phyloP scores from a whole-genome alignment of 2,113 vertebrate genomes.

The Prochilodus magdalenae region DNA sequence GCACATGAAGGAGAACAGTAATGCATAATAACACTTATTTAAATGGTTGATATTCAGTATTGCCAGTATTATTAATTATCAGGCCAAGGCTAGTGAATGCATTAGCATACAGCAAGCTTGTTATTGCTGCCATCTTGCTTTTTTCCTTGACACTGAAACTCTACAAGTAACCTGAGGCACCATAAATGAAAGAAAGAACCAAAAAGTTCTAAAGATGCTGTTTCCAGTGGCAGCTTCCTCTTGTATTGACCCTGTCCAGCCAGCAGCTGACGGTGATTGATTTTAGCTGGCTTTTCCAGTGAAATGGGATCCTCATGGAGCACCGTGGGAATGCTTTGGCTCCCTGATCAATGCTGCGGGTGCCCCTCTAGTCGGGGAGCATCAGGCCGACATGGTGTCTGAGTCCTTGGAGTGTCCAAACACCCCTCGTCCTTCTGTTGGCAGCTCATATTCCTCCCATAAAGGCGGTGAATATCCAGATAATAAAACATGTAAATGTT shows the following conservation, averaged over 20 bases:
- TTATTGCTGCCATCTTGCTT: neutral
- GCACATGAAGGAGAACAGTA: too few relatives aligned
- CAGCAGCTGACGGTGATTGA: constrained; percentile 60
- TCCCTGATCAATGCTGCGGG: constrained; percentile 55
- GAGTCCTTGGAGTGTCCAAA: constrained; percentile 47
- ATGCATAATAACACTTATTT: too few relatives aligned
- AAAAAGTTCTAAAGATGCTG: constrained; percentile 33
- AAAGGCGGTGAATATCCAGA: constrained; percentile 29
- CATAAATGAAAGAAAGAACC: constrained; percentile 20
- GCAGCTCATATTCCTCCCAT: constrained; percentile 30
- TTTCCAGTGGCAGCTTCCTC: constrained; percentile 40
- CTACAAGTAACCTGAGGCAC: neutral
- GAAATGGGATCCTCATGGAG: constrained; percentile 50
- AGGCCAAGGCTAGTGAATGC: too few relatives aligned
- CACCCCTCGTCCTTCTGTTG: constrained; percentile 13
- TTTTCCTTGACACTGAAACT: neutral
- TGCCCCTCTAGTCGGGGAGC: constrained; percentile 50
- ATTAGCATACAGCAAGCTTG: neutral
- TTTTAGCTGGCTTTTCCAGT: constrained; percentile 57
- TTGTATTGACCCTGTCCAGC: constrained; percentile 57
- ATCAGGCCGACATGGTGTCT: constrained; percentile 54
- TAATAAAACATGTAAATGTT: neutral
- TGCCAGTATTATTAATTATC: too few relatives aligned
- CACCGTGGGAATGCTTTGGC: constrained; percentile 41
- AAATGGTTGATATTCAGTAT: too few relatives aligned